A percentile compares a stretch with the other conserved stretches of the same genome.
These are phyloP conservation scores for Leptoclinus maculatus DNA, from an alignment of 2,797 vertebrate species.

Conservation along the genomic window DNA sequence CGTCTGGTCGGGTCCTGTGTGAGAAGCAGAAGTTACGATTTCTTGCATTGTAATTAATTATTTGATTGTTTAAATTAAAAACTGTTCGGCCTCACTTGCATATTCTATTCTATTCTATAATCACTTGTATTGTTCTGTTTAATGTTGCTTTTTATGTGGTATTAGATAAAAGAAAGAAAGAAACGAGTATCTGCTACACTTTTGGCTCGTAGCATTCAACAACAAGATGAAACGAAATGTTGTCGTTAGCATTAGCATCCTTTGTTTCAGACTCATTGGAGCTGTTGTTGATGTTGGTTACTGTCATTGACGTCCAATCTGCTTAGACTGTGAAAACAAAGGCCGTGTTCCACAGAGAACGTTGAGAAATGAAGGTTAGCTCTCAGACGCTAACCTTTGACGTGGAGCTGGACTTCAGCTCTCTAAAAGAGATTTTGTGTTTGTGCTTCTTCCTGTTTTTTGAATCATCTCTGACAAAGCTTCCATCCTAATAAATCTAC, in stretches of 20 bases:
- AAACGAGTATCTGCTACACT: not conserved
- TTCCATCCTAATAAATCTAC: slow-evolving; percentile 78
- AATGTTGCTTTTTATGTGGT: too few species aligned
- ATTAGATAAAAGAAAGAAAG: too few species aligned
- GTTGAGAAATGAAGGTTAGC: not conserved
- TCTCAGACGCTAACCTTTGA: not conserved
- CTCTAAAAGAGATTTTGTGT: not conserved
- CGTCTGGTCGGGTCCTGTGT: not conserved
- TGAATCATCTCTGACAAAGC: slow-evolving; percentile 47
- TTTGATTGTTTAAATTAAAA: too few species aligned
- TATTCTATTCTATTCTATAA: too few species aligned
- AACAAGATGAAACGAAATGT: not conserved
- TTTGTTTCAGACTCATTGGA: not conserved
- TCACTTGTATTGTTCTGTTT: too few species aligned
- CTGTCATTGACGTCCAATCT: not conserved
- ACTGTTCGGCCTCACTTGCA: too few species aligned
- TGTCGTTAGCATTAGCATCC: not conserved
- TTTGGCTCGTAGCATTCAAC: not conserved
- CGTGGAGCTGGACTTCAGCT: not conserved
- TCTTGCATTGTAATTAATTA: too few species aligned
- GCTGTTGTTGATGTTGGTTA: not conserved
- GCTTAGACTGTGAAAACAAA: not conserved
- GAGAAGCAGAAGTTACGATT: not conserved
- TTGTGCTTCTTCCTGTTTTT: slow-evolving; percentile 37
- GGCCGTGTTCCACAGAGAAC: not conserved